phyloP scores from a whole-genome alignment of 2,888 invertebrate species.

The Dendrolimus pini region DNA sequence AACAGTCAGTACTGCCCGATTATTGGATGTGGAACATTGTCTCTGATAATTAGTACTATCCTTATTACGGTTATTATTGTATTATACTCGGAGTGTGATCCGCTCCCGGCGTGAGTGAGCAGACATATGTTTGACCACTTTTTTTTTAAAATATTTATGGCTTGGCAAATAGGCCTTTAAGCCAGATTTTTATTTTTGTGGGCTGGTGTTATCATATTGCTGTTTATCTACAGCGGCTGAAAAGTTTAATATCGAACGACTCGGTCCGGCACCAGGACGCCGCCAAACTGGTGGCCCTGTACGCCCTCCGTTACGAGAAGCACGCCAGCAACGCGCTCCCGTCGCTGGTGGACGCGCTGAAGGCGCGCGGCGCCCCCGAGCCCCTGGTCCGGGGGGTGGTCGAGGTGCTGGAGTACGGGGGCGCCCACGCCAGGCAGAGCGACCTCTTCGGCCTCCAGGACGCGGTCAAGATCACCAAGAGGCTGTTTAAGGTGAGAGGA shows the following conservation, averaged over 20 bases:
- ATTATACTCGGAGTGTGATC: too few species aligned
- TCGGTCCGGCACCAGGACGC: slow-evolving; percentile 87
- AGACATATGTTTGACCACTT: too few species aligned
- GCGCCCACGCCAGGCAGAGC: slow-evolving; percentile 85
- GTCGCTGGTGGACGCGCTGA: slow-evolving; percentile 84
- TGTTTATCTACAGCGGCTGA: slow-evolving; percentile 78
- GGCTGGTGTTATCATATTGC: neutral
- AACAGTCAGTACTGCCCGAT: too few species aligned
- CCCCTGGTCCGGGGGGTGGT: slow-evolving; percentile 48
- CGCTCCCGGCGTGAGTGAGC: too few species aligned
- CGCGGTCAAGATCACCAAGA: slow-evolving; percentile 93
- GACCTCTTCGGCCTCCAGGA: slow-evolving; percentile 91
- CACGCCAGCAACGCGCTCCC: slow-evolving; percentile 87
- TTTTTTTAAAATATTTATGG: too few species aligned
- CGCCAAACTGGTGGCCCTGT: slow-evolving; percentile 91
- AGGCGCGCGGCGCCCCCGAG: slow-evolving; percentile 81
- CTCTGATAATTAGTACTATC: too few species aligned
- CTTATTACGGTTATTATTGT: too few species aligned
- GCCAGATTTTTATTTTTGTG: too few species aligned
- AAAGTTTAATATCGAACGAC: slow-evolving; percentile 85
- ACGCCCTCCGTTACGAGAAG: slow-evolving; percentile 95
- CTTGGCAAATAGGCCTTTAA: too few species aligned
- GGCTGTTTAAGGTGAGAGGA: slow-evolving; percentile 83
- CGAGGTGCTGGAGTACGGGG: slow-evolving; percentile 88
- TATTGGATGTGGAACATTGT: too few species aligned